Evolutionary conservation across 2,797 vertebrate genomes (phyloP).

Genomic region (Bradypus variegatus): DNA sequence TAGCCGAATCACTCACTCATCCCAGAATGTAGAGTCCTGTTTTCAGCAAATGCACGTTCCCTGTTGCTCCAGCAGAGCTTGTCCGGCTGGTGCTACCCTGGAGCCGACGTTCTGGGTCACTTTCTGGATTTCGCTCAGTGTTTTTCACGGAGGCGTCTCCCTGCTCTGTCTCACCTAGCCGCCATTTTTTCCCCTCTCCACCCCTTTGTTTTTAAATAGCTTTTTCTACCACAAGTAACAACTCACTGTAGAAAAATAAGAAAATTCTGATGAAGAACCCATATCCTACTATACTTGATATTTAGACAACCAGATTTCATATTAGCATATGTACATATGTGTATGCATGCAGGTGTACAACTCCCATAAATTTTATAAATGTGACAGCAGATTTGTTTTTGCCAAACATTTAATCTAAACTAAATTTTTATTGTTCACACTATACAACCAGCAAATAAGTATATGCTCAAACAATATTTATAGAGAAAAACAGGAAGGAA

Average conservation of each 20-base stretch:
- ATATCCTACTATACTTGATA: neutral
- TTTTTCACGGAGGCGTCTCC: too few species aligned
- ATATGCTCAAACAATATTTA: neutral
- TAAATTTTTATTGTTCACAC: slow-evolving; percentile 1
- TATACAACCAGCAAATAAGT: slow-evolving; percentile 5
- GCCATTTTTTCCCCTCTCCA: too few species aligned
- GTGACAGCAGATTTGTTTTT: neutral
- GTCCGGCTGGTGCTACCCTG: too few species aligned
- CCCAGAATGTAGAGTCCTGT: too few species aligned
- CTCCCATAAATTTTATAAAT: slow-evolving; percentile 20
- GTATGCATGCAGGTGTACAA: neutral
- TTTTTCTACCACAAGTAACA: neutral
- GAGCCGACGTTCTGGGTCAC: too few species aligned
- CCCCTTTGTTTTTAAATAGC: neutral
- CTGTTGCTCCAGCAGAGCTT: too few species aligned
- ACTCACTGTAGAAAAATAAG: neutral
- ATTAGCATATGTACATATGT: neutral
- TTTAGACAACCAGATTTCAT: neutral
- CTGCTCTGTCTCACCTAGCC: too few species aligned
- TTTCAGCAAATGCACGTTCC: too few species aligned
- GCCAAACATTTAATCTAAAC: slow-evolving; percentile 1
- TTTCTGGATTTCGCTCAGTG: too few species aligned
- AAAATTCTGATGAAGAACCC: slow-evolving; percentile 6
- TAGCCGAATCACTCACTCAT: too few species aligned
- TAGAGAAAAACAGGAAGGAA: neutral